These are phyloP conservation scores for Aurelia coerulea DNA, from an alignment of 30 jellyfish, hydroid and myxozoan species.

Conservation along the genomic window DNA sequence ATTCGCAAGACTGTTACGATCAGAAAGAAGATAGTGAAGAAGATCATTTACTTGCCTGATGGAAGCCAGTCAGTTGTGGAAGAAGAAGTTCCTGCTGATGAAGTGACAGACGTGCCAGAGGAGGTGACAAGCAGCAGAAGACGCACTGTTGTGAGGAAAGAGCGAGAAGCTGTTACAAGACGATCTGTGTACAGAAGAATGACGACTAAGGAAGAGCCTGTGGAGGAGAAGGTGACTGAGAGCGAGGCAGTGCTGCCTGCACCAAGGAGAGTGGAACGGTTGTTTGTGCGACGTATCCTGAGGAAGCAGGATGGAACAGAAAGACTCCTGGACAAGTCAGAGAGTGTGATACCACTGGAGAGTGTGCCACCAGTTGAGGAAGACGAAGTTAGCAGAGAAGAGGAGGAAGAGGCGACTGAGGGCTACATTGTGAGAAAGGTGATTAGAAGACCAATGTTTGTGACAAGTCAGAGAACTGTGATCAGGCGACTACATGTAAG, in stretches of 20 bases:
- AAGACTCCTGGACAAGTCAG: not conserved
- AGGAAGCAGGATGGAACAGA: constrained; percentile 60
- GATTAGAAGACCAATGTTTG: constrained; percentile 71
- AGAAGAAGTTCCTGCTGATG: constrained; percentile 17
- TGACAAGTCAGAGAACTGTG: constrained; percentile 80
- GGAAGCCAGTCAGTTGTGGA: constrained; percentile 43
- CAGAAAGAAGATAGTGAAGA: constrained; percentile 16
- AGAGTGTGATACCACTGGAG: constrained; percentile 28
- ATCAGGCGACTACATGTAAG: constrained; percentile 22
- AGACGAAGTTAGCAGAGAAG: constrained; percentile 20
- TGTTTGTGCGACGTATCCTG: constrained; percentile 74
- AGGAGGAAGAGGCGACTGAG: constrained; percentile 19
- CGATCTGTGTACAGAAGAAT: constrained; percentile 20
- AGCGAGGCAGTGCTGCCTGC: constrained; percentile 10
- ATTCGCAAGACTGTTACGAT: constrained; percentile 1
- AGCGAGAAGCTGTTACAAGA: constrained; percentile 22
- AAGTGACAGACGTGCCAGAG: constrained; percentile 17
- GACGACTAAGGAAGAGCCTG: not conserved
- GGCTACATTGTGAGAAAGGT: constrained; percentile 52
- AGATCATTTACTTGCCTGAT: constrained; percentile 31
- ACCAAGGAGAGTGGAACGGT: constrained; percentile 73
- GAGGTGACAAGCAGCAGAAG: constrained; percentile 10
- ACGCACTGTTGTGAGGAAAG: constrained; percentile 23
- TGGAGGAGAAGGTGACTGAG: constrained; percentile 48
- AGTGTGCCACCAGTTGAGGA: constrained; percentile 10